Base-by-base conservation (phyloP, 2,888 invertebrate genomes). In the Eristalis pertinax region DNA sequence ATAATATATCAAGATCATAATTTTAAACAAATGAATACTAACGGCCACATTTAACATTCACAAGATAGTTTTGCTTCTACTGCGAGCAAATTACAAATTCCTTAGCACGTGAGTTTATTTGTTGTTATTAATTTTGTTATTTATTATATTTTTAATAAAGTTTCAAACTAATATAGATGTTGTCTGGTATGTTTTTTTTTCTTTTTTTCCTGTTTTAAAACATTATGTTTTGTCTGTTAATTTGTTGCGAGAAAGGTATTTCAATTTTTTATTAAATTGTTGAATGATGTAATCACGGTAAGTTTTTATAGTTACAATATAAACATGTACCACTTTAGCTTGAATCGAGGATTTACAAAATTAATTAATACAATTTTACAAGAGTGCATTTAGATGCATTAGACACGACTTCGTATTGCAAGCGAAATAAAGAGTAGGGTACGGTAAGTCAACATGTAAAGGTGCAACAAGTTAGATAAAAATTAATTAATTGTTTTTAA, bases 41-140 rank as follows among this genome's bases (percentile, higher is more conserved):
- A 89, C 84, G 72, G 82, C 84, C 87, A 88, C 79, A 76, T 72
- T 89, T 86, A 83, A 83, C 75, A 77, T 62, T 79, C 67, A 78
- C 83, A 70, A 83, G 69, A 79, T 83, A 75, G 65, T 78, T 72
- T 75, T 68, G 86, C 74, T 82, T 78, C 84, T 86, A 89, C 83
- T 89, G 88, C 89, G 88, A 89, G 88, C 89, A 89, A 88, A 79
- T 78, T 82, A 89, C 32, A 88, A 75, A 60, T 69, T 76, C 80
- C 72, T 68, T 81, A 89, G 89, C 90, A 89, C 89, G 90, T 89
- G 89, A 90, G 90, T 90, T 89, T 89, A 67, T 78, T 82, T 77
- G 86, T 84, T 89, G 80, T 89, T 89, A 88, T 89, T 90, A 85
- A 89, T 90, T 89, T 89, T 89, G 89, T 87, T 88, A 89, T 84